phyloP scores from a whole-genome alignment of 2,113 vertebrate genomes.

The Martes martes region DNA sequence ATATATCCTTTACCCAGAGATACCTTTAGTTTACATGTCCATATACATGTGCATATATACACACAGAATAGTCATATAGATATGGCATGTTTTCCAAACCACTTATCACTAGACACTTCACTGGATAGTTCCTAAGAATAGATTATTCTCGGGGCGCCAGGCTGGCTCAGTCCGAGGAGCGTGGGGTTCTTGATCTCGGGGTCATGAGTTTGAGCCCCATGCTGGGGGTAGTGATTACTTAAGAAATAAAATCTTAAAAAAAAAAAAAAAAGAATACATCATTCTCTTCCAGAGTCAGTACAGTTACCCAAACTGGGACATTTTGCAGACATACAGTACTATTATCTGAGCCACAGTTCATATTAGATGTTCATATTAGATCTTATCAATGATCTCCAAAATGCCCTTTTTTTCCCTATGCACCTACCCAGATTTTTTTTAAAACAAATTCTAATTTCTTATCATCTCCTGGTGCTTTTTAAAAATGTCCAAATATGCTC shows the following conservation, averaged over 20 bases:
- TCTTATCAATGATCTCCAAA: neutral
- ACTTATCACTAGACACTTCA: neutral
- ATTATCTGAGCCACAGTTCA: neutral
- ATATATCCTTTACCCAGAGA: neutral
- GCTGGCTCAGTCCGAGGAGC: neutral
- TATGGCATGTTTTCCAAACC: neutral
- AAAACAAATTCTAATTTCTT: neutral
- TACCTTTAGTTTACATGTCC: neutral
- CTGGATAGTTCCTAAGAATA: neutral
- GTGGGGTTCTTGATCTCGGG: neutral
- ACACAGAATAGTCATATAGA: neutral
- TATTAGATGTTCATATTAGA: neutral
- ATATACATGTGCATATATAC: neutral
- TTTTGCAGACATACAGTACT: neutral
- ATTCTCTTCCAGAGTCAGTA: neutral
- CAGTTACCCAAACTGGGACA: neutral
- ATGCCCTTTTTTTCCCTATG: neutral
- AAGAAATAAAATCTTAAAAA: neutral
- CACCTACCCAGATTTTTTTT: neutral
- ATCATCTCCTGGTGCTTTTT: neutral
- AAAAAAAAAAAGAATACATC: neutral
- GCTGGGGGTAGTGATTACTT: neutral
- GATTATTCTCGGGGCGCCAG: neutral
- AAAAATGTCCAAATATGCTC: neutral
- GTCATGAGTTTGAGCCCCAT: neutral